phyloP scores from a whole-genome alignment of 1,140 invertebrate genomes.

The Leptoteleia sp. region DNA sequence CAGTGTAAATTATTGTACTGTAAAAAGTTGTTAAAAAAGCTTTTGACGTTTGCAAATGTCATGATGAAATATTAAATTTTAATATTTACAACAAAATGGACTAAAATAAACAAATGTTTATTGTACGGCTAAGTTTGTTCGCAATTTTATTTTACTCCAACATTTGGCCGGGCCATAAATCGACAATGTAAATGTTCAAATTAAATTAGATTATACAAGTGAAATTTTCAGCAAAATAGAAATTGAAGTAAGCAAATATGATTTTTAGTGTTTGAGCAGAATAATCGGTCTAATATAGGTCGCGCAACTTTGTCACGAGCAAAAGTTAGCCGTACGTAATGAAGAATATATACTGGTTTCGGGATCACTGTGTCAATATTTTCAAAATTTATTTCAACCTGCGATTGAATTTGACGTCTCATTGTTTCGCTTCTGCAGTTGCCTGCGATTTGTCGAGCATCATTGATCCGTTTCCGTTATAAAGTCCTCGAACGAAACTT shows the following conservation, averaged over 20 bases:
- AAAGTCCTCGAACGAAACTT: neutral
- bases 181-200: too few species aligned
- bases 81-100: too few species aligned
- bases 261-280: neutral
- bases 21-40: too few species aligned
- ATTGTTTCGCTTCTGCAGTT: neutral
- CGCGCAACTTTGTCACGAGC: neutral
- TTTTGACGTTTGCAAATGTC: too few species aligned
- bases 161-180: too few species aligned
- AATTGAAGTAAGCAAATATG: neutral
- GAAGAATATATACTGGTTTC: conserved; percentile 16
- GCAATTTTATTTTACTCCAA: too few species aligned
- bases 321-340: conserved; percentile 8
- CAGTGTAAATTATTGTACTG: too few species aligned
- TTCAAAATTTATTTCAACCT: conserved; percentile 13
- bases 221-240: neutral
- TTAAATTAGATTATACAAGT: neutral
- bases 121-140: too few species aligned
- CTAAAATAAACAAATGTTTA: too few species aligned
- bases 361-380: conserved; percentile 21
- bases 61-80: too few species aligned
- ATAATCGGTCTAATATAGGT: neutral
- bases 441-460: neutral
- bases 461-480: neutral
- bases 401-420: neutral